Conservation (phyloP, 2,797 vertebrate species). For the Hylomyscus alleni region DNA sequence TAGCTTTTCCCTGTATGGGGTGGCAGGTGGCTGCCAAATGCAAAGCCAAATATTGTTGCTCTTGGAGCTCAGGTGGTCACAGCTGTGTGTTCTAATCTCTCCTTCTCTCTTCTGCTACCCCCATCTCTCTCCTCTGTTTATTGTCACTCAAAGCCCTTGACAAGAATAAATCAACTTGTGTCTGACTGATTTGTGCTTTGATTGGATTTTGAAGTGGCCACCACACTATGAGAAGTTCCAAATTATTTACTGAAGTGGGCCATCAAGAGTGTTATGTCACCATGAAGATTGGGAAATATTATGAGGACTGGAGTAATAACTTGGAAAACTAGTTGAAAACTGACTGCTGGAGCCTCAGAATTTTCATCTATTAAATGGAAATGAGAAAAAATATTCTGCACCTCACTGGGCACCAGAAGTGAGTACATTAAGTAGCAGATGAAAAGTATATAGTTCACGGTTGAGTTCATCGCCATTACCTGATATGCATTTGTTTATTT, state of each 20-base stretch:
- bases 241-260: background rate
- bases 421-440: background rate
- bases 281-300: background rate
- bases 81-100: background rate
- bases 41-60: no score
- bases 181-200: background rate
- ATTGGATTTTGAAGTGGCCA: background rate
- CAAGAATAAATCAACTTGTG: background rate
- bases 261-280: background rate
- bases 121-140: background rate
- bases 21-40: background rate
- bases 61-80: background rate
- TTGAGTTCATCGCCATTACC: background rate
- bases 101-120: background rate
- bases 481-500: background rate
- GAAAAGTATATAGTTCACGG: background rate
- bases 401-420: background rate
- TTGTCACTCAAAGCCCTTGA: background rate
- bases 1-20: accelerated
- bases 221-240: background rate
- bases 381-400: background rate
- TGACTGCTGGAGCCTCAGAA: background rate
- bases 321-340: background rate
- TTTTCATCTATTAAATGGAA: slow-evolving; percentile 37
- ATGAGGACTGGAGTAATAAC: background rate